Evolutionary conservation across 2,113 vertebrate genomes (phyloP).

Genomic region (Fregetta grallaria): DNA sequence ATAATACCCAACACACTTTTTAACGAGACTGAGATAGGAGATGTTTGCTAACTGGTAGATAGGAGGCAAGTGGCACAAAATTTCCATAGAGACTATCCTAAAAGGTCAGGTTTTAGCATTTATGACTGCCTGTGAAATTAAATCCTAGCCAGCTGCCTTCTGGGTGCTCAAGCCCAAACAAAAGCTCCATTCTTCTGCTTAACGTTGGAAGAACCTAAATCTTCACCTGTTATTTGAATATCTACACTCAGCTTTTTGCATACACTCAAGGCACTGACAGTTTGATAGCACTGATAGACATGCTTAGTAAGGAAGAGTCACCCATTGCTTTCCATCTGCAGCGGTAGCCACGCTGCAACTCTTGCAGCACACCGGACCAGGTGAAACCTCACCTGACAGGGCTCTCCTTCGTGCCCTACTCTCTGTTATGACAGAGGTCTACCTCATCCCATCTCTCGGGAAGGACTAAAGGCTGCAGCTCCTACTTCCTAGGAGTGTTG

Average conservation of each 20-base stretch:
- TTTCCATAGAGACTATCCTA: background rate
- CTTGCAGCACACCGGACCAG: rapidly evolving
- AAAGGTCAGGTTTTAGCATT: background rate
- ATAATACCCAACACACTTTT: background rate
- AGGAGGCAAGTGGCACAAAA: background rate
- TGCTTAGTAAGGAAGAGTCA: background rate
- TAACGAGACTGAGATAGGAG: background rate
- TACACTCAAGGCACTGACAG: no score
- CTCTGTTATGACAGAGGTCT: background rate
- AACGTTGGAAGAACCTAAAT: background rate
- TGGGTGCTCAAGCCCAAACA: rapidly evolving
- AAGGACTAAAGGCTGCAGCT: background rate
- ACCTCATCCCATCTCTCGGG: background rate
- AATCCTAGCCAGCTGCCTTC: background rate
- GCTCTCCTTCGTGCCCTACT: background rate
- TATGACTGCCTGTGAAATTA: background rate
- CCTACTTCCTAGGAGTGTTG: background rate
- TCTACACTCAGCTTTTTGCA: background rate
- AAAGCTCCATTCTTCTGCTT: background rate
- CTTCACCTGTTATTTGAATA: background rate
- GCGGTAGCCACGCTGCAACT: background rate
- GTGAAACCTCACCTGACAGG: background rate
- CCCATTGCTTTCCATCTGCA: background rate
- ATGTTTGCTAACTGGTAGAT: background rate
- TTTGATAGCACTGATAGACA: background rate